These are phyloP conservation scores for Nomada fucata DNA, from an alignment of 2,888 invertebrate genomes.

Conservation along the genomic window DNA sequence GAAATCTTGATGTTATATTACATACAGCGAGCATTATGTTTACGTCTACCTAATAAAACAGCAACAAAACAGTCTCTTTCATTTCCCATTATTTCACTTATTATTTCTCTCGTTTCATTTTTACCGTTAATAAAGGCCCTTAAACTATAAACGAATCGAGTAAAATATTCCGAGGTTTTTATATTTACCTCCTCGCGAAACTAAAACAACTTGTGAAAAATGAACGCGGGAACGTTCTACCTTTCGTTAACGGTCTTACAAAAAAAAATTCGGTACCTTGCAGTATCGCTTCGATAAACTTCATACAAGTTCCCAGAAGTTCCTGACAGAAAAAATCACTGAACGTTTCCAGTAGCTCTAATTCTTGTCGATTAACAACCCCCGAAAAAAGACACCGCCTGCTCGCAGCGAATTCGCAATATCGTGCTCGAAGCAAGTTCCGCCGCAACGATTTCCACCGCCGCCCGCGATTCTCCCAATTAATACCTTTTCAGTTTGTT, in stretches of 20 bases:
- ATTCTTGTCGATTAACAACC: constrained; percentile 21
- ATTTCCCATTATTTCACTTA: too few relatives aligned
- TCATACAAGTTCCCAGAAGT: background rate
- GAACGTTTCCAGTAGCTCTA: constrained; percentile 4
- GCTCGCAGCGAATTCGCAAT: constrained; percentile 1
- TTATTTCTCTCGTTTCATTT: too few relatives aligned
- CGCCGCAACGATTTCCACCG: constrained; percentile 14
- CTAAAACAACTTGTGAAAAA: too few relatives aligned
- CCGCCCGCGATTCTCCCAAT: background rate
- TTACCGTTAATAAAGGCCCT: too few relatives aligned
- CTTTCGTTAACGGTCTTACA: background rate
- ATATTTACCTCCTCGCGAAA: too few relatives aligned
- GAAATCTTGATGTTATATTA: too few relatives aligned
- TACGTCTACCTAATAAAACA: too few relatives aligned
- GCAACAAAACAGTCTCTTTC: too few relatives aligned
- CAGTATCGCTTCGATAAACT: background rate
- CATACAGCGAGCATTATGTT: too few relatives aligned
- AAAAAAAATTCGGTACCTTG: background rate
- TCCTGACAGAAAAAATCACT: background rate
- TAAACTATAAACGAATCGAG: too few relatives aligned
- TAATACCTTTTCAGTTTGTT: constrained; percentile 35
- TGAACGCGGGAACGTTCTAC: too few relatives aligned
- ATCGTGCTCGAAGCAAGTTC: constrained; percentile 16
- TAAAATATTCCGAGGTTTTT: too few relatives aligned
- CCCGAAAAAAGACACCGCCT: background rate